These are phyloP conservation scores for Sclerurus mexicanus DNA, from an alignment of 2,113 vertebrate species.

Conservation along the genomic window DNA sequence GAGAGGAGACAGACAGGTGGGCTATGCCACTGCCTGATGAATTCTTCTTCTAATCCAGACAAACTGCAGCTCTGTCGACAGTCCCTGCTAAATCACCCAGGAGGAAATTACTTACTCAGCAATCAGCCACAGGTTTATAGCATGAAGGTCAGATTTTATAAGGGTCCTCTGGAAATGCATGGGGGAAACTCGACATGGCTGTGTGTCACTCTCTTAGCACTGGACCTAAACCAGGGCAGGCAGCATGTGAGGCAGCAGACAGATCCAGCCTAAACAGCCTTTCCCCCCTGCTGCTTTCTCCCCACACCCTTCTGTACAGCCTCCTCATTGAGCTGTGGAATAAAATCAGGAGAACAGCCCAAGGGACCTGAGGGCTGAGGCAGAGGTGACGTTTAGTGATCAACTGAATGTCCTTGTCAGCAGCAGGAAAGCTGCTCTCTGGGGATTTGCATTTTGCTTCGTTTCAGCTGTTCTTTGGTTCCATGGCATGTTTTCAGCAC, in stretches of 20 bases:
- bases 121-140: neutral
- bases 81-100: conserved; percentile 34
- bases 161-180: neutral
- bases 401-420: neutral
- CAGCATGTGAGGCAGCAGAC: neutral
- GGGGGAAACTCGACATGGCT: neutral
- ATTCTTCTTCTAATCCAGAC: conserved; percentile 15
- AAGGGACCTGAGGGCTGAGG: neutral
- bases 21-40: neutral
- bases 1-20: conserved; percentile 8
- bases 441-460: neutral
- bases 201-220: neutral
- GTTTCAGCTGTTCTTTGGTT: neutral
- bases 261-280: neutral
- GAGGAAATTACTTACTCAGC: conserved; percentile 34
- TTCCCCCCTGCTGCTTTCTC: accelerated
- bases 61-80: neutral
- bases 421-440: neutral
- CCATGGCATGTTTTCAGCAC: neutral
- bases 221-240: neutral
- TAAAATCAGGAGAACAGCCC: neutral
- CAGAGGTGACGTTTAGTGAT: neutral
- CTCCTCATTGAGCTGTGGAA: neutral
- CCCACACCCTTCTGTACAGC: no score
- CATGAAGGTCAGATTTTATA: conserved; percentile 29